Evolutionary conservation across 2,888 invertebrate genomes (phyloP).

Genomic region (Melipona beecheii): DNA sequence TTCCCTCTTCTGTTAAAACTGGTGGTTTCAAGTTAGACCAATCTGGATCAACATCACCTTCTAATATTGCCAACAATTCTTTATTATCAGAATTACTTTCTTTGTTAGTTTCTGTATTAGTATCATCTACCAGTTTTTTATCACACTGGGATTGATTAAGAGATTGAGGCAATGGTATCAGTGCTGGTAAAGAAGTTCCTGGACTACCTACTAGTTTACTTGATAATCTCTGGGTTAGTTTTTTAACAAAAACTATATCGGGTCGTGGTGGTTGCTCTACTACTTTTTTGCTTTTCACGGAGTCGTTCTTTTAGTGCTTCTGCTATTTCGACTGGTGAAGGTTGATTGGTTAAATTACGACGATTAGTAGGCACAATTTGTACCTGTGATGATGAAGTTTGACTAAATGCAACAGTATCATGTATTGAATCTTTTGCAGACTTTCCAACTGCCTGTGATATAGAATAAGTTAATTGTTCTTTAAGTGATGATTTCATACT

Average conservation of each 20-base stretch:
- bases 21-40: constrained; percentile 82
- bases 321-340: constrained; percentile 85
- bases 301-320: constrained; percentile 85
- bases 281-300: constrained; percentile 83
- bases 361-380: constrained; percentile 46
- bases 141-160: constrained; percentile 45
- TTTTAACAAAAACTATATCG: constrained; percentile 85
- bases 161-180: constrained; percentile 69
- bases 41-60: constrained; percentile 85
- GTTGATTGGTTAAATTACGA: constrained; percentile 85
- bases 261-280: constrained; percentile 82
- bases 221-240: constrained; percentile 85
- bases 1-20: constrained; percentile 63
- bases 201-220: constrained; percentile 81
- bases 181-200: constrained; percentile 66
- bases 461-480: constrained; percentile 34
- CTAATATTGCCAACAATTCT: constrained; percentile 86
- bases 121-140: constrained; percentile 51
- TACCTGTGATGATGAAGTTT: constrained; percentile 38
- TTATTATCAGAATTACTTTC: constrained; percentile 83
- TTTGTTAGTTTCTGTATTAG: constrained; percentile 62
- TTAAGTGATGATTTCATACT: constrained; percentile 31
- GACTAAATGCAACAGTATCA: constrained; percentile 35
- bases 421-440: constrained; percentile 24
- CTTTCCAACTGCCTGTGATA: constrained; percentile 31